Evolutionary conservation across 2,113 vertebrate species (phyloP).

Genomic region (Scomber japonicus): DNA sequence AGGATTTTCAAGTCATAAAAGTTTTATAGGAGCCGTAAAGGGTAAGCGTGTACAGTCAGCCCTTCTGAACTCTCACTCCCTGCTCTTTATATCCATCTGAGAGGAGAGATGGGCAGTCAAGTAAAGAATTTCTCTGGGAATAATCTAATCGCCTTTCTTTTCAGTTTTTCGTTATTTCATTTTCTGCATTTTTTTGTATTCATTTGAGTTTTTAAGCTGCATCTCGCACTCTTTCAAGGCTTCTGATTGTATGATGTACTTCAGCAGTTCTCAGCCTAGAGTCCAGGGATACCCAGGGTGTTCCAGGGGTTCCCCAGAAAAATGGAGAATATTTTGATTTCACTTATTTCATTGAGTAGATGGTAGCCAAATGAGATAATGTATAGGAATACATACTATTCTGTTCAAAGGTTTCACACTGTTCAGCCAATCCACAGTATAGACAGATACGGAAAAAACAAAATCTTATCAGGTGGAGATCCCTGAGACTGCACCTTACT

Average conservation of each 20-base stretch:
- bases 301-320: no score
- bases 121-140: conserved; percentile 43
- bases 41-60: conserved; percentile 51
- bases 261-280: no score
- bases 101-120: conserved; percentile 35
- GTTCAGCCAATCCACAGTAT: no score
- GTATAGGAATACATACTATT: no score
- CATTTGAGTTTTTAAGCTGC: neutral
- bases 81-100: conserved; percentile 47
- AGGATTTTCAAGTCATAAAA: conserved; percentile 70
- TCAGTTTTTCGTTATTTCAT: neutral
- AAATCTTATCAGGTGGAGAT: no score
- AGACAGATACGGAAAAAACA: no score
- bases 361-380: no score
- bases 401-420: no score
- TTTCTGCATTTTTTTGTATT: neutral
- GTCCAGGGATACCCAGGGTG: no score
- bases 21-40: conserved; percentile 70
- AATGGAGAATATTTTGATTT: no score
- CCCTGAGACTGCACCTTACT: no score
- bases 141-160: conserved; percentile 8
- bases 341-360: no score
- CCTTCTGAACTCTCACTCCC: conserved; percentile 58
- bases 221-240: conserved; percentile 3
- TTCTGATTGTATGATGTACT: neutral